Evolutionary conservation across 2,797 vertebrate genomes (phyloP).

Genomic region (Cynopterus sphinx): DNA sequence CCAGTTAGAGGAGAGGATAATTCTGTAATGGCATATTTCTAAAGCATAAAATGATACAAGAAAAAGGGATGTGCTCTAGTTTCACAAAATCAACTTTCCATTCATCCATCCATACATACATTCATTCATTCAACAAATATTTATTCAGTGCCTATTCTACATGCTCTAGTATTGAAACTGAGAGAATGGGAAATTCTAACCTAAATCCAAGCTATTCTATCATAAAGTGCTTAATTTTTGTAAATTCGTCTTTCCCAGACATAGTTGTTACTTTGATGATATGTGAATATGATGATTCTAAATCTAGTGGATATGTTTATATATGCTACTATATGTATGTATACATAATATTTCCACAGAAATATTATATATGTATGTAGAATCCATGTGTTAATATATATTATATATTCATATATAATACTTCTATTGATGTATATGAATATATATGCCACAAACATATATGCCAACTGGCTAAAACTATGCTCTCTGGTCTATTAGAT

Average conservation of each 20-base stretch:
- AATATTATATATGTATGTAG: neutral
- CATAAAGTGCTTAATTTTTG: conserved; percentile 54
- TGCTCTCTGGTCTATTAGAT: conserved; percentile 53
- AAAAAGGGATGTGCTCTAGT: conserved; percentile 19
- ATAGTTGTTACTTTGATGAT: conserved; percentile 60
- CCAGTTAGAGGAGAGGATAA: neutral
- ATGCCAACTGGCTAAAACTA: conserved; percentile 18
- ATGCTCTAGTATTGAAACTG: neutral
- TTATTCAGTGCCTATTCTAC: conserved; percentile 13
- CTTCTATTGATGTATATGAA: conserved; percentile 15
- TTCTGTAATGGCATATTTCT: conserved; percentile 11
- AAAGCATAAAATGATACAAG: conserved; percentile 24
- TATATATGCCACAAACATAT: conserved; percentile 17
- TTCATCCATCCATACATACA: neutral
- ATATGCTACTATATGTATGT: neutral
- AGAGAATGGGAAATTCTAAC: conserved; percentile 53
- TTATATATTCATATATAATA: conserved; percentile 2
- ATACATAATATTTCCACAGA: conserved; percentile 3
- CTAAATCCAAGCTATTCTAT: conserved; percentile 56
- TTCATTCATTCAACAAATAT: neutral
- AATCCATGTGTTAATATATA: conserved; percentile 8
- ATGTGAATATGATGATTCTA: conserved; percentile 76
- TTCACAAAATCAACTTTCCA: conserved; percentile 29
- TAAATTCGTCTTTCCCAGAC: conserved; percentile 61
- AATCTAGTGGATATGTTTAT: conserved; percentile 56